phyloP scores from a whole-genome alignment of 2,797 vertebrate genomes.

The Gambusia yucatana region DNA sequence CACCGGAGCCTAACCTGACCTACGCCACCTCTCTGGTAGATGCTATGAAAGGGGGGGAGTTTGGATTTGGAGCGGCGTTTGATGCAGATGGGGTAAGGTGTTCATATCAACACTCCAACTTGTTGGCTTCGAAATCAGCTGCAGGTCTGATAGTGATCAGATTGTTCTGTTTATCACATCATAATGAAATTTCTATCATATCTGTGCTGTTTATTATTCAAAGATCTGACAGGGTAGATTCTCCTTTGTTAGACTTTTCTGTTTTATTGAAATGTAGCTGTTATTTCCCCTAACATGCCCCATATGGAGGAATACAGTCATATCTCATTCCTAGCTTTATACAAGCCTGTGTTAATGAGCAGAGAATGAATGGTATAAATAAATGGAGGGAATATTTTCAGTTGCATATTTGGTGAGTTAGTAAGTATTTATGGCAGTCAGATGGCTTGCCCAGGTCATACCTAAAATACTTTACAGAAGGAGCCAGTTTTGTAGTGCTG shows the following conservation, averaged over 20 bases:
- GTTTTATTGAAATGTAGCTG: conserved; percentile 25
- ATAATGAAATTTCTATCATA: conserved; percentile 53
- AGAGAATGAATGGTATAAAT: neutral
- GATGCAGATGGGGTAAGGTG: conserved; percentile 95
- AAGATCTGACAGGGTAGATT: conserved; percentile 18
- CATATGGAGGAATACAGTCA: neutral
- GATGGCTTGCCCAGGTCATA: neutral
- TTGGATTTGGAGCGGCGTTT: conserved; percentile 97
- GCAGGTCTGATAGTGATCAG: neutral
- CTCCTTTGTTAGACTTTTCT: neutral
- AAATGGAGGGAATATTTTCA: conserved; percentile 17
- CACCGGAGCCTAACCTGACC: conserved; percentile 93
- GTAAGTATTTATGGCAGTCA: conserved; percentile 18
- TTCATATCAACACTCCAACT: neutral
- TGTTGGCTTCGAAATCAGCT: neutral
- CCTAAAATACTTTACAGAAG: conserved; percentile 13
- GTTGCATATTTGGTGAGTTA: neutral
- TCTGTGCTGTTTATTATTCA: conserved; percentile 43
- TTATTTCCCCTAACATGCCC: conserved; percentile 12
- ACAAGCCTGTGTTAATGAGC: neutral
- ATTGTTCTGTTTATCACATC: conserved; percentile 49
- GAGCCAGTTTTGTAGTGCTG: neutral
- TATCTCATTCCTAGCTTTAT: conserved; percentile 2
- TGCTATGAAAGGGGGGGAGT: conserved; percentile 96
- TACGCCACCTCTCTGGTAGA: conserved; percentile 92